Percentiles rank a stretch among this genome's conserved stretches.
Conservation (phyloP, 2,797 vertebrate species). For the Graptemys geographica region DNA sequence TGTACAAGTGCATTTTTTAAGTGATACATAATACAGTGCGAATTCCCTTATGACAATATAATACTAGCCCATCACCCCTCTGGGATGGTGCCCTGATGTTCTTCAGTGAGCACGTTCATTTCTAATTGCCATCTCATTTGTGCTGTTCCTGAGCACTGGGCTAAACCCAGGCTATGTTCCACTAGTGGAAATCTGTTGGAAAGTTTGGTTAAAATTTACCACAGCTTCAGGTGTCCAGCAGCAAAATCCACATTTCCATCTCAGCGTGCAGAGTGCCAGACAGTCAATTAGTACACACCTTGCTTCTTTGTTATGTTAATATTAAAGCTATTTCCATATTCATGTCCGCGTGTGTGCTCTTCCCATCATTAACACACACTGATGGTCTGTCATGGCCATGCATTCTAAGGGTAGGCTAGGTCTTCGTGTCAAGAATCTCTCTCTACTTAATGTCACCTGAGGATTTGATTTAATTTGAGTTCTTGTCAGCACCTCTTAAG, state of each 20-base stretch:
- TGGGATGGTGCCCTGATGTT: background rate
- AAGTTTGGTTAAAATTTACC: background rate
- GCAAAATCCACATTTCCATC: background rate
- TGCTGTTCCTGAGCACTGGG: background rate
- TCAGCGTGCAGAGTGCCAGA: background rate
- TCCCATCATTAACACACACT: background rate
- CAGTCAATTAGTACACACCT: background rate
- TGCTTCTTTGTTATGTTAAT: background rate
- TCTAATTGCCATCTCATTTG: background rate
- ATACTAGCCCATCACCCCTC: background rate
- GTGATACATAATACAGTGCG: background rate
- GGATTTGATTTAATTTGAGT: background rate
- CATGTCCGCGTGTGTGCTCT: background rate
- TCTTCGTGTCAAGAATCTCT: background rate
- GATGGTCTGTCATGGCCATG: background rate
- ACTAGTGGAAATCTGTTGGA: background rate
- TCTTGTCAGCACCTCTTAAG: background rate
- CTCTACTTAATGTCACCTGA: background rate
- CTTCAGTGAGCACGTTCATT: background rate
- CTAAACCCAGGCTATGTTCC: background rate
- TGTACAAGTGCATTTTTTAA: too few relatives aligned
- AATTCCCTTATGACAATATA: background rate
- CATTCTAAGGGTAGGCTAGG: background rate
- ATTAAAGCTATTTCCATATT: background rate
- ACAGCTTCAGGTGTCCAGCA: background rate